Evolutionary conservation across 2,888 invertebrate species (phyloP), one percentile per base, ranked within the genome.

Genomic region (Orthosia incerta): DNA sequence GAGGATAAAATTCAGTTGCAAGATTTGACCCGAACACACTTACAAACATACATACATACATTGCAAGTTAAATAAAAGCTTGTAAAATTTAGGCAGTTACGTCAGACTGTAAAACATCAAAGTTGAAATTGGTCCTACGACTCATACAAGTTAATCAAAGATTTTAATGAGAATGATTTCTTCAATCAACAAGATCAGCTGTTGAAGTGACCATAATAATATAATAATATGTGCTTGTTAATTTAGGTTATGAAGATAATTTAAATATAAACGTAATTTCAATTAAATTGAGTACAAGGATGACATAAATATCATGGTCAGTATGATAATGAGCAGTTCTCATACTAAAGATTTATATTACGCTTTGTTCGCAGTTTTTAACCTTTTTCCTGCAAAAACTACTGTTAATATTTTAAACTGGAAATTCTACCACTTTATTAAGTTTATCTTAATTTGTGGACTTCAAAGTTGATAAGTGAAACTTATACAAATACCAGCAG

Each of bases 261-360:
- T 64, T 45, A 63, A 60, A 51, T 59, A n/a, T 26, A 46, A 55
- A 53, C 48, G 20, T 50, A n/a, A 55, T 13, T 46, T 61, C 31
- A 61, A 79, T n/a, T 0, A 48, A 50, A 69, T 78, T 76, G 51
- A 70, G 70, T 23, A 70, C 62, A 69, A 81, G 70, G 65, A 46
- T 50, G 57, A 13, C 26, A 61, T 66, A 51, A 67, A 80, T 48
- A 56, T 51, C 80, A 76, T 50, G 70, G 76, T 13, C 70, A 65
- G 51, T 31, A n/a, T 45, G 39, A 48, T 55, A 66, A 50, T 46
- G 45, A 63, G 18, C 46, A 55, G 31, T 46, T 55, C 31, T 60
- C 23, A 51, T 76, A 55, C 26, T n/a, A 50, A 18, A 39, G n/a
- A 20, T 16, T 20, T 59, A 15, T 46, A 15, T 46, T 4, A 31